Evolutionary conservation across 2,113 vertebrate species (phyloP).

Genomic region (Oryzias curvinotus): DNA sequence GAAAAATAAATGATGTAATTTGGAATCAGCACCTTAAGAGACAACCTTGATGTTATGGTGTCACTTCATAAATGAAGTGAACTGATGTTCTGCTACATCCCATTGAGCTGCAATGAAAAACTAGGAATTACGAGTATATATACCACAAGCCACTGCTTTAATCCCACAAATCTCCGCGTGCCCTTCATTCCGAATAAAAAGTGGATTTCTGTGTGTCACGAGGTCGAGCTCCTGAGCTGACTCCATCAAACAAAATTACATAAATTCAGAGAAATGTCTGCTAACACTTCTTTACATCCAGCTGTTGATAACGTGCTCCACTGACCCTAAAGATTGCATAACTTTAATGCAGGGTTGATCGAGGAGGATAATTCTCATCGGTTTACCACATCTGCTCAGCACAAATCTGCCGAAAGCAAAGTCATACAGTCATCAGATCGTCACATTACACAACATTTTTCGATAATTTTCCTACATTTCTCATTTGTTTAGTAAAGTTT

Average conservation of each 20-base stretch:
- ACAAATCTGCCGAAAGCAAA: not conserved
- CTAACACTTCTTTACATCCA: slow-evolving; percentile 39
- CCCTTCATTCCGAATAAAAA: not conserved
- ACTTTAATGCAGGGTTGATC: slow-evolving; percentile 33
- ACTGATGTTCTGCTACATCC: not conserved
- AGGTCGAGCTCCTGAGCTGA: slow-evolving; percentile 27
- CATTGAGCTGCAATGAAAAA: not conserved
- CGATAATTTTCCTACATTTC: too few relatives aligned
- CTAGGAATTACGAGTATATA: not conserved
- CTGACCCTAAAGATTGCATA: slow-evolving; percentile 66
- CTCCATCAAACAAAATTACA: slow-evolving; percentile 15
- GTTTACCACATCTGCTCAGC: not conserved
- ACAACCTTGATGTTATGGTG: too few relatives aligned
- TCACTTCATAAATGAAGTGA: too few relatives aligned
- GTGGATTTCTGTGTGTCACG: not conserved
- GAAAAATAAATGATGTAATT: too few relatives aligned
- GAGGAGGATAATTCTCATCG: not conserved
- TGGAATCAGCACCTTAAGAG: too few relatives aligned
- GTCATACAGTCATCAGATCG: too few relatives aligned
- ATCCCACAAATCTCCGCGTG: not conserved
- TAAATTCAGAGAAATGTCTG: slow-evolving; percentile 49
- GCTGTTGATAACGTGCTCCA: slow-evolving; percentile 55
- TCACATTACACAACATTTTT: too few relatives aligned
- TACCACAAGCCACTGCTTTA: not conserved
- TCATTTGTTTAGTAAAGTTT: too few relatives aligned